phyloP scores from a whole-genome alignment of 2,888 invertebrate species.

The Oegoconia quadripuncta region DNA sequence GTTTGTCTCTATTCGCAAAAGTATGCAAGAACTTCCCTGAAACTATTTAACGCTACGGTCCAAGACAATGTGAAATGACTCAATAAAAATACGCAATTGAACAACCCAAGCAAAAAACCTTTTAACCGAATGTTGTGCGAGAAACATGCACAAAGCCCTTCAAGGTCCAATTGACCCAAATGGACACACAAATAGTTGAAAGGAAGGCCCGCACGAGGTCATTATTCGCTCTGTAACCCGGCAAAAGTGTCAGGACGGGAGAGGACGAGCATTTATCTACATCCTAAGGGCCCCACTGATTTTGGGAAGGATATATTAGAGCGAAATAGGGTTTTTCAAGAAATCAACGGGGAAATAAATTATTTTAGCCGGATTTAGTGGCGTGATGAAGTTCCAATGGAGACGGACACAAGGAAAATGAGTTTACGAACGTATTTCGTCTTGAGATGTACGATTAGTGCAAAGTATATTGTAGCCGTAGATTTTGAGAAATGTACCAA shows the following conservation, averaged over 20 bases:
- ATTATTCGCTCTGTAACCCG: slow-evolving; percentile 69
- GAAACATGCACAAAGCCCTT: slow-evolving; percentile 66
- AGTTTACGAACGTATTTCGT: slow-evolving; percentile 22
- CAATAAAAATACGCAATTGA: slow-evolving; percentile 30
- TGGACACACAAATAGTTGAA: slow-evolving; percentile 74
- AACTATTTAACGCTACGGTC: background rate
- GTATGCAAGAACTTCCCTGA: too few species aligned
- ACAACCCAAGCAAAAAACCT: slow-evolving; percentile 57
- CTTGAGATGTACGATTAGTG: too few species aligned
- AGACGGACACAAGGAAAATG: slow-evolving; percentile 19
- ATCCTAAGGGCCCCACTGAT: slow-evolving; percentile 71
- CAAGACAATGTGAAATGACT: background rate
- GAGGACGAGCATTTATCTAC: slow-evolving; percentile 71
- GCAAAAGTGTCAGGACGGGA: slow-evolving; percentile 66
- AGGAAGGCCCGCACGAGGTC: slow-evolving; percentile 60
- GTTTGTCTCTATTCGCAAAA: too few species aligned
- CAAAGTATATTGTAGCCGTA: background rate
- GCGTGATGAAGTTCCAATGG: slow-evolving; percentile 36
- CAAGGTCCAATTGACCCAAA: slow-evolving; percentile 74
- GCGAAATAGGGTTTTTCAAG: slow-evolving; percentile 54
- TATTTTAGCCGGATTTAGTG: slow-evolving; percentile 41
- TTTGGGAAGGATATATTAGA: slow-evolving; percentile 61
- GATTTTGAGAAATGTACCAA: background rate
- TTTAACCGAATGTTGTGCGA: slow-evolving; percentile 52
- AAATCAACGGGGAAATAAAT: slow-evolving; percentile 61